Conservation (phyloP, 2,113 vertebrate genomes). For the Pachyramphus minor region DNA sequence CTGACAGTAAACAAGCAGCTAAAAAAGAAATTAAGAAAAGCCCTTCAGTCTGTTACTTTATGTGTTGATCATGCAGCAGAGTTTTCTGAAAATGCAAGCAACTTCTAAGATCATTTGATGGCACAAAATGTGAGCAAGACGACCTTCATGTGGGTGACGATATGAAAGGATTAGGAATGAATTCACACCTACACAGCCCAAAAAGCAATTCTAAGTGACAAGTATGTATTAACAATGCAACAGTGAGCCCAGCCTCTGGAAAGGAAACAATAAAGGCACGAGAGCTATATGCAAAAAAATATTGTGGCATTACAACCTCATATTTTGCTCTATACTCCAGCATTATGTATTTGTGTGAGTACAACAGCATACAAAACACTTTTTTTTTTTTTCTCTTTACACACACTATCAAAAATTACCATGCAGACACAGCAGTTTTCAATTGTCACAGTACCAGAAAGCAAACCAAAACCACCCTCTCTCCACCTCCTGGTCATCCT, state of each 20-base stretch:
- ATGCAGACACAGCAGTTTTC: background rate
- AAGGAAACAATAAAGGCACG: background rate
- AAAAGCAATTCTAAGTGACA: background rate
- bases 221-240: background rate
- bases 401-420: background rate
- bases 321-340: background rate
- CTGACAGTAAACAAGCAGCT: background rate
- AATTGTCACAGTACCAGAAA: background rate
- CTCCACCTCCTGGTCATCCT: background rate
- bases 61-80: background rate
- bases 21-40: background rate
- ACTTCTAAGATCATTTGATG: background rate
- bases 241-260: background rate
- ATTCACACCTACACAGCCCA: background rate
- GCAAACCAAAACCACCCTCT: background rate
- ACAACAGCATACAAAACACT: background rate
- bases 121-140: background rate
- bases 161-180: background rate
- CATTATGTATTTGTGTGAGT: background rate
- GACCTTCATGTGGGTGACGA: background rate
- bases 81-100: background rate
- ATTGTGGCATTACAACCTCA: fast-evolving
- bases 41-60: background rate
- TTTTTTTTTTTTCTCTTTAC: background rate
- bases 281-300: background rate